A percentile compares a stretch with the other conserved stretches of the same genome.
Conservation (phyloP, 2,797 vertebrate species). For the Rhinella marina region DNA sequence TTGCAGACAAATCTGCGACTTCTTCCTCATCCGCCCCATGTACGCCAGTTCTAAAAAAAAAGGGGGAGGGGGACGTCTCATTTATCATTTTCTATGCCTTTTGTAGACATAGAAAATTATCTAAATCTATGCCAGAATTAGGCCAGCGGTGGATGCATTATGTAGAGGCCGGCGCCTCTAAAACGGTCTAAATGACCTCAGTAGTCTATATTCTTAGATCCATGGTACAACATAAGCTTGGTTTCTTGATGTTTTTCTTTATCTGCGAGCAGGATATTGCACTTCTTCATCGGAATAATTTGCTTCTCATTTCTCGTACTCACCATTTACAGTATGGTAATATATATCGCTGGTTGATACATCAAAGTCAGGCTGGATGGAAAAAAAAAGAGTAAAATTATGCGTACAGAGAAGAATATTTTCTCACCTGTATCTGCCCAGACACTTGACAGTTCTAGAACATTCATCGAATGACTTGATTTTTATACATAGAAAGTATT, state of each 20-base stretch:
- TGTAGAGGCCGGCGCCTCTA: too few species aligned
- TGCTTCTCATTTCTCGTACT: conserved; percentile 20
- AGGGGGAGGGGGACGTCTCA: too few species aligned
- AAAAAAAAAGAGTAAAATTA: conserved; percentile 34
- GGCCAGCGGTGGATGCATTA: too few species aligned
- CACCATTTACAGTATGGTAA: conserved; percentile 40
- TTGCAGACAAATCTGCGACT: too few species aligned
- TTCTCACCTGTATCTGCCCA: conserved; percentile 24
- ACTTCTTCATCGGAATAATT: conserved; percentile 13
- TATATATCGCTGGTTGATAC: conserved; percentile 27
- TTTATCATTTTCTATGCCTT: too few species aligned
- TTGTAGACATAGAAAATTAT: too few species aligned
- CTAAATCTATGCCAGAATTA: too few species aligned
- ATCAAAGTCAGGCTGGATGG: conserved; percentile 40
- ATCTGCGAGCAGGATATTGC: not conserved
- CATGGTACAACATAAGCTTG: not conserved
- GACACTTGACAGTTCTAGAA: conserved; percentile 32
- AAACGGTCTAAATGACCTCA: too few species aligned
- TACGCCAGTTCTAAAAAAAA: too few species aligned
- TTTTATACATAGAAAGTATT: not conserved
- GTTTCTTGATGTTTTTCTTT: not conserved
- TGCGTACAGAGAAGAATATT: conserved; percentile 19
- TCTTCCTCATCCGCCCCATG: too few species aligned
- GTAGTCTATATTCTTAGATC: not conserved
- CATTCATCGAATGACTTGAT: conserved; percentile 9